Base-by-base conservation (phyloP, 2,888 invertebrate genomes). In the Drosophila pseudotalamancana region DNA sequence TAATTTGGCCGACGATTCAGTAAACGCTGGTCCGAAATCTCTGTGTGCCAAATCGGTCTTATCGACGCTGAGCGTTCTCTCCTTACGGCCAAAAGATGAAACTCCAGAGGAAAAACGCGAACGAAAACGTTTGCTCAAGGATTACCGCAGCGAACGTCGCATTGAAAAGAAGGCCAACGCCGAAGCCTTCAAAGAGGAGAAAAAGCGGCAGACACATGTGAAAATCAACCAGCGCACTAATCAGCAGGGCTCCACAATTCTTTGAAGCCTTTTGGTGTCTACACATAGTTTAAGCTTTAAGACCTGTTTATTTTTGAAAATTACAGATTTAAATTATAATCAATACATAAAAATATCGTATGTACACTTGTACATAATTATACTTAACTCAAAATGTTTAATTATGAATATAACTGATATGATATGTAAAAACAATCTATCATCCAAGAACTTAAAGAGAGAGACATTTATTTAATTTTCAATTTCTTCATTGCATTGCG, bases 101-200 rank as follows among this genome's bases (percentile, higher is more conserved):
- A 93, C 94, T 0, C 90, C 94, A 0, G 96, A 96, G 80, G 96
- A 97, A 74, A 94, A 95, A 82, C 94, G 93, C 74, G 94, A 95
- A 81, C 92, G 98, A 2, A 98, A 98, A 90, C 93, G 94, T 34
- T 92, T 95, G 3, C 92, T 98, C 0, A 96, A 95, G 89, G 95
- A 96, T 75, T 96, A 96, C 84, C 93, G 96, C 80, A 93, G 92
- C 91, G 96, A 97, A 87, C 93, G 97, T 68, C 93, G 97, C 88
- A 88, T 94, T 49, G 97, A 97, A 89, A 95, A 94, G 91, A 97
- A 97, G 89, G 94, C 95, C 0, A 97, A 97, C 88, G 93, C 93
- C 9, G 92, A 94, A 29, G 97, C 96, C 0, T 97, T 97, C 89
- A 97, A 96, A 88, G 96, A 97, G 77, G 97, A 97, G 87, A 95